Evolutionary conservation across 2,797 vertebrate species (phyloP), one percentile per base, ranked within the genome.

Genomic region (Myotis daubentonii): DNA sequence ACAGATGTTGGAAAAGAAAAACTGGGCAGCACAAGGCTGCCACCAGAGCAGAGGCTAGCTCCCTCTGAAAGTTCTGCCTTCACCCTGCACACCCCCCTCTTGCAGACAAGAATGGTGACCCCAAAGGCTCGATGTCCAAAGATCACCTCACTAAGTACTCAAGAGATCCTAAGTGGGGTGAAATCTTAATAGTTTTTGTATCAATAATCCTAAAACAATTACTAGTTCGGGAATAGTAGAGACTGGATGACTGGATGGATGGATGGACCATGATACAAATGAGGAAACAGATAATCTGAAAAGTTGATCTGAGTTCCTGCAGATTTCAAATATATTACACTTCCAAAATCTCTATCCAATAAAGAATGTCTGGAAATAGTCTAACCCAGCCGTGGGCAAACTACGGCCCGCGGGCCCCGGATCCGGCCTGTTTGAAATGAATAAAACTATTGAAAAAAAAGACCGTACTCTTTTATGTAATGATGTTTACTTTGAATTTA

Each of bases 81-180:
- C 15, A 12, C 25, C 38, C 28, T 4, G 17, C 25, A 0, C 1
- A 47, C 0, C 13, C 81, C 23, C 55, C 4, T 33, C 38, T 30
- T 3, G 12, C 9, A 2, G 74, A 3, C 1, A 1, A 36, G 25
- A 6, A 7, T 3, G 28, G 51, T 7, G 20, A 16, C 10, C 33
- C 25, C 3, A 17, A 65, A 78, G 62, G 38, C 57, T 44, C 1
- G 19, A 38, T 33, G 5, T 4, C 53, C 75, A 15, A 9, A 76
- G 13, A 3, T 4, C 71, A 25, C 15, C 5, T 5, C 2, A 49
- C 10, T 8, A 10, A 6, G 9, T 1, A 9, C 33, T 53, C 0
- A 8, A 62, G 55, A n/a, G 53, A 8, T 62, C 51, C 71, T 4
- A 28, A 38, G 0, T 30, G 41, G 47, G 3, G 16, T 33, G 3